Evolutionary conservation across 2,113 vertebrate genomes (phyloP).

Genomic region (Coturnix japonica): DNA sequence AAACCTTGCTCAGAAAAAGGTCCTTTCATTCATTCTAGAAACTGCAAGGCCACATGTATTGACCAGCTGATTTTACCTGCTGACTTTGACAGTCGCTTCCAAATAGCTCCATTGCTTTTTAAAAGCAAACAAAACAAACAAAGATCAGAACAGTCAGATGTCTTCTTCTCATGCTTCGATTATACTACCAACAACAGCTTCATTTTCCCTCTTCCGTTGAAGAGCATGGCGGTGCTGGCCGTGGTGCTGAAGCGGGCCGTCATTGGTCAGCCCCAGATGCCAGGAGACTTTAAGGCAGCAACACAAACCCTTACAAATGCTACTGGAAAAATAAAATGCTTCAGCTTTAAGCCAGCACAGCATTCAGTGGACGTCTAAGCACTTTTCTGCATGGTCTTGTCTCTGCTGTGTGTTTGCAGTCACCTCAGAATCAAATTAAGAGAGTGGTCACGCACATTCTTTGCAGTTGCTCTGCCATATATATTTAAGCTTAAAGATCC

Average conservation of each 20-base stretch:
- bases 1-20: not conserved
- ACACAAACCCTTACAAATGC: accelerated
- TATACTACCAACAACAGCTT: not conserved
- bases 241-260: constrained; percentile 45
- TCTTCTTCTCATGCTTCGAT: not conserved
- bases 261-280: not conserved
- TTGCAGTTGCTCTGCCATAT: not conserved
- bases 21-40: not conserved
- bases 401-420: accelerated
- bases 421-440: accelerated
- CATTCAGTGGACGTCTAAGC: accelerated
- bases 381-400: accelerated
- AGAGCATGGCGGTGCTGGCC: constrained; percentile 25
- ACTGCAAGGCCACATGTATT: accelerated
- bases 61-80: not conserved
- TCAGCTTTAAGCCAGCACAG: not conserved
- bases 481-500: not conserved
- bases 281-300: accelerated
- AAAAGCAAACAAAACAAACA: not conserved
- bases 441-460: not conserved
- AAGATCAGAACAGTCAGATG: not conserved
- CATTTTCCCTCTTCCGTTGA: not conserved
- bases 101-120: not conserved
- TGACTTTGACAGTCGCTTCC: not conserved
- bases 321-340: accelerated